A percentile compares a stretch with the other conserved stretches of the same genome.
These are phyloP conservation scores for Dromococcyx pavoninus DNA, from an alignment of 2,797 vertebrate genomes.

Conservation along the genomic window DNA sequence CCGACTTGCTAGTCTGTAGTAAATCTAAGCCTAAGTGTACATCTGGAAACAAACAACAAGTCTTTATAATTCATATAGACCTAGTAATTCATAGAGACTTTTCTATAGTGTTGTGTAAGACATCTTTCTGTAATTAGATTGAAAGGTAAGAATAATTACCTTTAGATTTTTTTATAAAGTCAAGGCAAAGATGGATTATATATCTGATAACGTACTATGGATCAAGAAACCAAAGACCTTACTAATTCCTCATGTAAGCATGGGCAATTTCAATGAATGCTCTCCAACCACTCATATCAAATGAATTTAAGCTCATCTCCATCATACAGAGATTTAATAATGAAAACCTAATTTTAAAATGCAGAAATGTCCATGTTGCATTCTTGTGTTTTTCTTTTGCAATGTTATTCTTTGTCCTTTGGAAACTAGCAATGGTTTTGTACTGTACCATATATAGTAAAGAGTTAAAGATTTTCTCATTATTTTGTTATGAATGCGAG, in stretches of 20 bases:
- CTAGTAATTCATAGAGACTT: background rate
- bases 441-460: background rate
- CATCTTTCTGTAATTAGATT: background rate
- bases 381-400: background rate
- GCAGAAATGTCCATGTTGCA: background rate
- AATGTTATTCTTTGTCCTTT: background rate
- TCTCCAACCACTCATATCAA: background rate
- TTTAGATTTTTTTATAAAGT: background rate
- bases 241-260: background rate
- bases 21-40: background rate
- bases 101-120: background rate
- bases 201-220: background rate
- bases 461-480: background rate
- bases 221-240: background rate
- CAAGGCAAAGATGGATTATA: background rate
- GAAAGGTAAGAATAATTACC: background rate
- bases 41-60: background rate
- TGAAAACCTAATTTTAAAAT: background rate
- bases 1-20: background rate
- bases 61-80: background rate
- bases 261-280: background rate
- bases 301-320: background rate
- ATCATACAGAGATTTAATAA: background rate
- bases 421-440: background rate
- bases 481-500: background rate